Base-by-base conservation (phyloP, 2,888 invertebrate species). In the Cactoblastis cactorum region DNA sequence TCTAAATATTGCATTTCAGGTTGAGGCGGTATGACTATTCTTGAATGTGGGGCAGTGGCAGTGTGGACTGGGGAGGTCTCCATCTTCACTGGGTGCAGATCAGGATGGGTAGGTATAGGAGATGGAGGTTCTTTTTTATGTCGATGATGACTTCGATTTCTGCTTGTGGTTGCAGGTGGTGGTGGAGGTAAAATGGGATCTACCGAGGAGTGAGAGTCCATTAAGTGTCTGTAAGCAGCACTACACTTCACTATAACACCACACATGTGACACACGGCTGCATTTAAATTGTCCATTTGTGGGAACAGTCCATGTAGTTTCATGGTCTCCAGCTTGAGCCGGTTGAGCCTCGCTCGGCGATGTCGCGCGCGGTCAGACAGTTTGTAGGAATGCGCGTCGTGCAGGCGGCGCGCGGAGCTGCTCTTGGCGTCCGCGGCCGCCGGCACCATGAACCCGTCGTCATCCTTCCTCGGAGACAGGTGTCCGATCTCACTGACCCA, bases 181-280 rank as follows among this genome's bases (percentile, higher is more conserved):
- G 90, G 89, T 32, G 90, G 90, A 34, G 89, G 90, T 52, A 83
- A 76, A 28, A 87, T 75, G 14, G 87, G 83, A 55, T 85, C 88
- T 19, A 73, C 58, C 51, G 74, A 75, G 2, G 79, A 74, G 72
- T 92, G 92, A 55, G 90, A 88, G 65, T 90, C 89, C 63, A 92
- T 91, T 80, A 95, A 91, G 78, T 96, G 96, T 72, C 93, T 91
- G 67, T 92, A 92, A 49, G 94, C 92, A 46, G 95, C 95, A 77
- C 94, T 94, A 64, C 95, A 94, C 83, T 95, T 95, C 64, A 95
- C 92, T 71, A 94, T 92, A 60, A 93, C 92, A 59, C 93, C 93
- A 78, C 96, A 96, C 76, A 93, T 90, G 79, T 94, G 94, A 81
- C 96, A 96, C 63, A 95, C 92, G 54, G 95, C 94, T 55, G 95